Conservation (phyloP, 2,113 vertebrate species). For the Heloderma charlesbogerti region DNA sequence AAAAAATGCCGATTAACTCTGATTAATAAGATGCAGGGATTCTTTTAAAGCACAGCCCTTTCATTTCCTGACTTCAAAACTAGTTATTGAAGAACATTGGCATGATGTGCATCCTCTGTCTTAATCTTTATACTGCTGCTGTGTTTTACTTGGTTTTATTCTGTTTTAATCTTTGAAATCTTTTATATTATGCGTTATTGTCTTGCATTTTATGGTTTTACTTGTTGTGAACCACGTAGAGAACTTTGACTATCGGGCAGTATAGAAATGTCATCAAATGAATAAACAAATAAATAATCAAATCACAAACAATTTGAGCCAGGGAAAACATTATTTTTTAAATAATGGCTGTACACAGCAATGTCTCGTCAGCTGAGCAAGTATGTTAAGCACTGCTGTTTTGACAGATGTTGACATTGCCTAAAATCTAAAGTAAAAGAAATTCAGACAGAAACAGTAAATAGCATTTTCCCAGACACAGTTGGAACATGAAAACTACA, state of each 20-base stretch:
- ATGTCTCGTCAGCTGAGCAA: conserved; percentile 31
- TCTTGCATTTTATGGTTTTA: neutral
- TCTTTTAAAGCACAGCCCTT: conserved; percentile 59
- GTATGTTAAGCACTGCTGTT: conserved; percentile 28
- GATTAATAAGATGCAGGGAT: conserved; percentile 47
- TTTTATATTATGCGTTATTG: neutral
- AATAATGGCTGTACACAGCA: conserved; percentile 53
- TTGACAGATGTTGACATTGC: conserved; percentile 37
- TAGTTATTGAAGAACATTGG: conserved; percentile 59
- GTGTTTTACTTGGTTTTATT: no score
- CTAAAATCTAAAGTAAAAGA: conserved; percentile 25
- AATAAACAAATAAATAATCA: neutral
- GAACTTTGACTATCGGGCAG: no score
- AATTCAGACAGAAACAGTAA: conserved; percentile 14
- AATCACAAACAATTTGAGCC: conserved; percentile 41
- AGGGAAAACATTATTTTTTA: conserved; percentile 54
- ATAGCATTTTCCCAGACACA: conserved; percentile 1
- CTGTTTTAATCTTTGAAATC: no score
- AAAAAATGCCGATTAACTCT: conserved; percentile 62
- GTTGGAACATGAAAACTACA: neutral
- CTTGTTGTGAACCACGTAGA: no score
- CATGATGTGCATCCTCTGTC: conserved; percentile 48
- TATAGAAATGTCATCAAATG: no score
- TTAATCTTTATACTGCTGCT: conserved; percentile 41
- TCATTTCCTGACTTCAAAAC: conserved; percentile 63